Percentiles rank a stretch among this genome's conserved stretches.
These are phyloP conservation scores for Pipistrellus pipistrellus DNA, from an alignment of 2,797 vertebrate genomes.

Conservation along the genomic window DNA sequence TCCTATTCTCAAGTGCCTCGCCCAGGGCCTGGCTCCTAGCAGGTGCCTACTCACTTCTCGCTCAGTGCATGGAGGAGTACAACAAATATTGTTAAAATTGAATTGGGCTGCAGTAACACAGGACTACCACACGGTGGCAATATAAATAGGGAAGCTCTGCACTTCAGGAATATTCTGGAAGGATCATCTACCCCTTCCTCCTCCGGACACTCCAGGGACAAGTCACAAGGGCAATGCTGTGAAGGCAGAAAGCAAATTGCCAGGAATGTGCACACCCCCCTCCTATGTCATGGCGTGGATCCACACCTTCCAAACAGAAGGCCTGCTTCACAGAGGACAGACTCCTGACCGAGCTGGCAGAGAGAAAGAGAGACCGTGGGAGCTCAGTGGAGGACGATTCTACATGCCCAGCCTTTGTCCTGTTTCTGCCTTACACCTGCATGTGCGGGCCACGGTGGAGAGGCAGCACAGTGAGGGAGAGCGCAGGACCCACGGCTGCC, in stretches of 20 bases:
- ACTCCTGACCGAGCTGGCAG: not conserved
- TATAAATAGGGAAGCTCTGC: slow-evolving; percentile 48
- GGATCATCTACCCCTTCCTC: not conserved
- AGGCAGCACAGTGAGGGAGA: not conserved
- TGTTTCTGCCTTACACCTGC: not conserved
- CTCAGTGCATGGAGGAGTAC: not conserved
- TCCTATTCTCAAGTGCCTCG: not conserved
- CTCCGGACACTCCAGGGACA: slow-evolving; percentile 9
- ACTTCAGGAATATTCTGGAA: slow-evolving; percentile 62
- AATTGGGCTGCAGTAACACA: not conserved
- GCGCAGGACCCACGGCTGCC: too few species aligned
- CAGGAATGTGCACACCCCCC: not conserved
- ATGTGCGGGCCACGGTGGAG: not conserved
- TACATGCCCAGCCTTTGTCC: not conserved
- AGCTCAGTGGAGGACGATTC: not conserved
- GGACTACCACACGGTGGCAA: slow-evolving; percentile 72
- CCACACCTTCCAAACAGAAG: not conserved
- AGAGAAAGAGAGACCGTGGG: not conserved
- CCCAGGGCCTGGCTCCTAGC: not conserved
- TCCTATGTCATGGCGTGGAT: not conserved
- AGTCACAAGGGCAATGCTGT: not conserved
- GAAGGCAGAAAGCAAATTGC: slow-evolving; percentile 9
- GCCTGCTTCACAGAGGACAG: not conserved
- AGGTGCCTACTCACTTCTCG: not conserved
- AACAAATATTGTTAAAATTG: not conserved